Base-by-base conservation (phyloP, 2,113 vertebrate genomes). In the Esox niger region DNA sequence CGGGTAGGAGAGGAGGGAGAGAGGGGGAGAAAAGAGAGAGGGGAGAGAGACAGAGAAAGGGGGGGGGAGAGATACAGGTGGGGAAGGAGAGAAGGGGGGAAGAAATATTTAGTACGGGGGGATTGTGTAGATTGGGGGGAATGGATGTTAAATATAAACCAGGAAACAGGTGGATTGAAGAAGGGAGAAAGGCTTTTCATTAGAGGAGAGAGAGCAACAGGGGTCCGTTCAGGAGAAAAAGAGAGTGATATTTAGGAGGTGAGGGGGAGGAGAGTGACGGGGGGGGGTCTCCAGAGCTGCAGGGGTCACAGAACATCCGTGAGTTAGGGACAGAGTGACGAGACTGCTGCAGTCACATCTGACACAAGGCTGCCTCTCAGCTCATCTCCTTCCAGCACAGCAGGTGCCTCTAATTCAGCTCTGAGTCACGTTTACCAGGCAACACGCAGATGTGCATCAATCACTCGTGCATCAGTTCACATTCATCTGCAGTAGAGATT, bases 271-370 rank as follows among this genome's bases (percentile, higher is more conserved):
- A 81, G 86, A 79, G 89, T 88, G 79, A 90, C 86, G 30, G 88
- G 87, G 74, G 89, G 83, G 2, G 84, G 84, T 72, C 84, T 90
- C 89, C 89, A 87, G 87, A 86, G 86, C 89, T 90, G 89, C 81
- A 84, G 80, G 81, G 79, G 84, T 74, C 86, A 86, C 83, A 87
- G 88, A 89, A 89, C 84, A 88, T 81, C 82, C 83, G 70, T 82
- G 83, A 84, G 82, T 89, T 87, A 88, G 81, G 85, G 83, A 81
- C 80, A 79, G 79, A 79, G 81, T 87, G 77, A 69, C 69, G 79
- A 72, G 64, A 20, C 23, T 69, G 68, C 73, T 78, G 79, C 86
- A 85, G 85, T 75, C 70, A 73, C 73, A 31, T 76, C 76, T 65
- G 79, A 75, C 5, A 43, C 35, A 43, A 15, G 35, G 4, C 35